phyloP scores from a whole-genome alignment of 2,797 vertebrate species.

The Sphenodon punctatus region DNA sequence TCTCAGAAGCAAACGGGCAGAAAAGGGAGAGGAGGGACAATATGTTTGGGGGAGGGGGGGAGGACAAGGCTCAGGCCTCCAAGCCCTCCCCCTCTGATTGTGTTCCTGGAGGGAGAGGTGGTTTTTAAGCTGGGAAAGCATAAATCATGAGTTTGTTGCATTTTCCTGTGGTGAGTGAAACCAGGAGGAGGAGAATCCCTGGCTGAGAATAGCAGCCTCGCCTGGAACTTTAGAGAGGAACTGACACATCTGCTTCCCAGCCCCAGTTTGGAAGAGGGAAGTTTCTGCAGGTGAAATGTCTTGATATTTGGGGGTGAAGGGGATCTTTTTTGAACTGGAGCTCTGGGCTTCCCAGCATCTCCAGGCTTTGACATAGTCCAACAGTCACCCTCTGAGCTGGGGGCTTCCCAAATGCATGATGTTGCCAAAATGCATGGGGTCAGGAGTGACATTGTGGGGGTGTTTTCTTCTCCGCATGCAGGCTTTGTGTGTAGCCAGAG shows the following conservation, averaged over 20 bases:
- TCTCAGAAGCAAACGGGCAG: too few species aligned
- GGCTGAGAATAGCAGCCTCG: background rate
- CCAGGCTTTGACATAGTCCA: background rate
- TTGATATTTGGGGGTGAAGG: background rate
- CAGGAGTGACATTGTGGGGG: background rate
- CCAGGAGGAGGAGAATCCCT: background rate
- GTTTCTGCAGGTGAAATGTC: background rate
- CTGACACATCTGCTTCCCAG: background rate
- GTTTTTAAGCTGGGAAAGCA: slow-evolving; percentile 32
- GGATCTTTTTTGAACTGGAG: background rate
- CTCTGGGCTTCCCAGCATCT: background rate
- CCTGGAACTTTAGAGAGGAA: background rate
- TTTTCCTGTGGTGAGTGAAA: slow-evolving; percentile 2
- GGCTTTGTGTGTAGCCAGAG: background rate
- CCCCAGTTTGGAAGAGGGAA: background rate
- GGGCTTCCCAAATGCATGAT: background rate
- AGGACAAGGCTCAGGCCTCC: too few species aligned
- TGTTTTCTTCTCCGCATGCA: background rate
- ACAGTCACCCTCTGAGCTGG: background rate
- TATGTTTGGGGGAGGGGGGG: too few species aligned
- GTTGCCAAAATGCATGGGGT: background rate
- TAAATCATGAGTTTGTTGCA: slow-evolving; percentile 39
- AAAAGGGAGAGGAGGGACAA: too few species aligned
- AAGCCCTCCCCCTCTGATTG: too few species aligned
- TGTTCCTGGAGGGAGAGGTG: too few species aligned